Evolutionary conservation across 2,797 vertebrate species (phyloP).

Genomic region (Cryptoprocta ferox): DNA sequence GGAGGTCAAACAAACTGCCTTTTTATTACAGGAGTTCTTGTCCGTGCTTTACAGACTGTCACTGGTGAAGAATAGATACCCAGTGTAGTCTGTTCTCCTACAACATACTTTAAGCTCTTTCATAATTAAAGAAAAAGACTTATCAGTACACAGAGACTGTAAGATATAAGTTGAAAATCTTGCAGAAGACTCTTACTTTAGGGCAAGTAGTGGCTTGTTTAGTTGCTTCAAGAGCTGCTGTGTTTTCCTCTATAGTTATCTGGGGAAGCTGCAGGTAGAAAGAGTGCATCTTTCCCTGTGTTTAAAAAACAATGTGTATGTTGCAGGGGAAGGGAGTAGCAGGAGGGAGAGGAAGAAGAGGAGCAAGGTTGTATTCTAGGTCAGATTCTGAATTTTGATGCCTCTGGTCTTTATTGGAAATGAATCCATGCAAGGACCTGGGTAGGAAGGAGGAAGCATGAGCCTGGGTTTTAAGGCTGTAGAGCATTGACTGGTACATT

Average conservation of each 20-base stretch:
- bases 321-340: neutral
- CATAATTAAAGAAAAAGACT: neutral
- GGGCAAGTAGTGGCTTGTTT: neutral
- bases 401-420: neutral
- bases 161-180: neutral
- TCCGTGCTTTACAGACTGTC: neutral
- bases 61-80: neutral
- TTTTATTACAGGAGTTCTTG: neutral
- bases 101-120: neutral
- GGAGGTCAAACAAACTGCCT: conserved; percentile 71
- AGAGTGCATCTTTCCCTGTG: neutral
- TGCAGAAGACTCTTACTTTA: neutral
- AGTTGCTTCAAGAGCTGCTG: neutral
- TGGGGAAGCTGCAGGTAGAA: neutral
- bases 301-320: neutral
- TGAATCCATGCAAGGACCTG: neutral
- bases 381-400: neutral
- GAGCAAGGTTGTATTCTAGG: neutral
- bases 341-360: neutral
- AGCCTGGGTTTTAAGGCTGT: neutral
- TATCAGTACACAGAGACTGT: neutral
- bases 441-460: neutral
- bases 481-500: neutral
- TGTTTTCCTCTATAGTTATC: neutral
- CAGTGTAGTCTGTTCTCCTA: neutral